Base-by-base conservation (phyloP, 2,888 invertebrate genomes). In the Drosophila rubida region DNA sequence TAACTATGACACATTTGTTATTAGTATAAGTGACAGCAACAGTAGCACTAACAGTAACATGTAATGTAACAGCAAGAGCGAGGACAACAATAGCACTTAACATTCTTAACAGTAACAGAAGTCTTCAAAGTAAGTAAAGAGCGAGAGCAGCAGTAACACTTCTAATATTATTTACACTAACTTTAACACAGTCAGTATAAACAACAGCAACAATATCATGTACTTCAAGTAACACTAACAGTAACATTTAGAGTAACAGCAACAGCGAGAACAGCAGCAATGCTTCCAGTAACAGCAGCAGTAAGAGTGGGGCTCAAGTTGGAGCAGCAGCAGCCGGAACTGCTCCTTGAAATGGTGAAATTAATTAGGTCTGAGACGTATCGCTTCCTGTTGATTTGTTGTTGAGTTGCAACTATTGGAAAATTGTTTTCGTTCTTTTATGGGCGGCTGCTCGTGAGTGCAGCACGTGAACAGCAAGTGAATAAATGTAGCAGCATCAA, bases 401-500 rank as follows among this genome's bases (percentile, higher is more conserved):
- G 44, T 50, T 50, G 16, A 41, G 44, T 35, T 44, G 19, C 27
- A 41, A 41, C 41, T 19, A 16, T 53, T 41, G 27, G 27, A 7
- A 53, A 53, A 53, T 54, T 54, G 42, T 44, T 54, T 53, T 30
- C 22, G 22, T 44, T 42, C 48, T 13, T 42, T 35, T 23, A n/a
- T 30, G 49, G 27, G 45, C 4, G 11, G 19, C 35, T 25, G 22
- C 19, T 30, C 60, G 42, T 39, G 16, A 49, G 39, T 54, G 66
- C 53, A 54, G 53, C 42, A 54, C 53, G 42, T 54, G 53, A 30
- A 54, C 41, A 42, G 63, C 70, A 48, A 65, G 70, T 64, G 71
- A 61, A 71, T 55, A 59, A 71, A 58, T 75, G 68, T 32, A 30
- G 37, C 41, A 42, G 70, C 59, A 66, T 44, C 59, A 41, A 65